Base-by-base conservation (phyloP, 2,113 vertebrate species). In the Synchiropus splendidus region DNA sequence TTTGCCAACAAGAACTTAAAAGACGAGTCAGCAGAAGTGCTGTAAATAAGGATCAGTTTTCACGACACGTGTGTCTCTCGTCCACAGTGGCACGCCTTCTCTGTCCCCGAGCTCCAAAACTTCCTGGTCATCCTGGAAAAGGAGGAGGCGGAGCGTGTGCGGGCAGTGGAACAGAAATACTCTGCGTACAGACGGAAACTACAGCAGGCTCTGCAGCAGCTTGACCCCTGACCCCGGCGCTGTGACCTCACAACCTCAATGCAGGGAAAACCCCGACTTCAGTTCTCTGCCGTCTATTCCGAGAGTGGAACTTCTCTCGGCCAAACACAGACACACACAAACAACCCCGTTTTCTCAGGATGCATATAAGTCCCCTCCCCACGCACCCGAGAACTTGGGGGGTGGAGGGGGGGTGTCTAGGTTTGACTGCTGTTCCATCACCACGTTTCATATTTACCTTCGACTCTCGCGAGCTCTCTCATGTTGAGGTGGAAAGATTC, bases 81-180 rank as follows among this genome's bases (percentile, higher is more conserved):
- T 48, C 38, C 21, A 32, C 83, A 99, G 95, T 99, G 92, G 92
- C 90, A 98, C 0, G 94, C 91, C 0, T 99, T 99, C 81, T 94
- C 92, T 11, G 86, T 99, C 54, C 94, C 94, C 0, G 95, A 99
- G 76, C 89, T 99, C 16, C 90, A 97, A 72, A 99, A 99, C 82
- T 99, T 99, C 83, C 67, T 98, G 63, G 80, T 88, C 2, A 93
- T 99, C 64, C 78, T 98, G 78, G 82, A 83, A 51, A 97, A 89
- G 39, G 95, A 98, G 46, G 94, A 98, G 62, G 71, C 79, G 3
- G 94, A 98, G 43, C 94, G 93, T 32, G 71, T 96, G 42, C 87
- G 87, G 11, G 83, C 87, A 47, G 90, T 97, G 54, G 74, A 86
- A 51, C 89, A 85, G 54, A 93, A 89, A 65, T 98, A 93, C 0